Conservation (phyloP, 2,888 invertebrate genomes). For the Cryptocephalus moraei region DNA sequence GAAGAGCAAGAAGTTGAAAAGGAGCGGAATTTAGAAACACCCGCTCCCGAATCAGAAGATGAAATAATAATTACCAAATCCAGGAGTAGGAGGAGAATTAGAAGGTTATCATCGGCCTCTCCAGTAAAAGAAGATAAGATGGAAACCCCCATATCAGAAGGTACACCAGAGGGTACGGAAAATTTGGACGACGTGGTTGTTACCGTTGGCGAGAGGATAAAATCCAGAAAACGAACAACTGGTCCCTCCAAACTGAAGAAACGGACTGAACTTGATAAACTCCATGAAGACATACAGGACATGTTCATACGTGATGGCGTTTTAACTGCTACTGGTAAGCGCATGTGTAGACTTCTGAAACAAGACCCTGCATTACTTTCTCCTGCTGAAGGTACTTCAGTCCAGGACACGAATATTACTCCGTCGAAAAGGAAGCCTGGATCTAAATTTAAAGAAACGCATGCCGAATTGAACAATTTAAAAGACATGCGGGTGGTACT, state of each 20-base stretch:
- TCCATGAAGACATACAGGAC: conserved; percentile 60
- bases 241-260: conserved; percentile 29
- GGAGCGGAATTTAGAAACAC: conserved; percentile 2
- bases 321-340: conserved; percentile 50
- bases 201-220: conserved; percentile 21
- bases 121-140: neutral
- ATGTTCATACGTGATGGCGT: conserved; percentile 59
- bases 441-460: conserved; percentile 8
- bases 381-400: conserved; percentile 1
- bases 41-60: conserved; percentile 3
- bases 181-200: conserved; percentile 23
- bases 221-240: conserved; percentile 16
- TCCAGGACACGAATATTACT: neutral
- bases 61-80: conserved; percentile 12
- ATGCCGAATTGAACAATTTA: conserved; percentile 16
- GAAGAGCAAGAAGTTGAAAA: conserved; percentile 2
- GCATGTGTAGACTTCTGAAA: conserved; percentile 50
- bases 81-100: conserved; percentile 6
- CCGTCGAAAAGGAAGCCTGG: conserved; percentile 16
- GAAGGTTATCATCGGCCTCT: conserved; percentile 9
- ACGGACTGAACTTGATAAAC: conserved; percentile 47
- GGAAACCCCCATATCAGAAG: conserved; percentile 7
- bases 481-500: conserved; percentile 21
- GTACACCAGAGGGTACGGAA: conserved; percentile 13
- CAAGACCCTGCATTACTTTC: conserved; percentile 20